Evolutionary conservation across 2,888 invertebrate species (phyloP), one percentile per base, ranked within the genome.

Genomic region (Pseudanteris insignis): DNA sequence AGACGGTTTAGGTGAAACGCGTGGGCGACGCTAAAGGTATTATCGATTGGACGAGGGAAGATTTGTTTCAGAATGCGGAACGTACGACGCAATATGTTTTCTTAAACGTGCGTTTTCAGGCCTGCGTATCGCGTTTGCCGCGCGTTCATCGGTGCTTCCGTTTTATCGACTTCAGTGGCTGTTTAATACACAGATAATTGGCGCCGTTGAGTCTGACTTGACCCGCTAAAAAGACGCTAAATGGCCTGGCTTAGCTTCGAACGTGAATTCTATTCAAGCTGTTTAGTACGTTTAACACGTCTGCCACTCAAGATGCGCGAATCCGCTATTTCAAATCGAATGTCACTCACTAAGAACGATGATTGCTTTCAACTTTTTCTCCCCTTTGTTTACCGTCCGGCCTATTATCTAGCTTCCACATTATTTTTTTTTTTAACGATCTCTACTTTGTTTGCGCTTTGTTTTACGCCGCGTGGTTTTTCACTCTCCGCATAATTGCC

Each of bases 171-270:
- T 46, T 29, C 51, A n/a, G n/a, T 33, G 55, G 48, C 64, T 64
- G 66, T 69, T 68, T 65, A 67, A 65, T 67, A 64, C 59, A 65
- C 63, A 66, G 63, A 68, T 68, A 69, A 68, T 65, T 47, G 67
- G 43, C 46, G 54, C 44, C 47, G 63, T n/a, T n/a, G n/a, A 53
- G 60, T 55, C 58, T 64, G 63, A n/a, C n/a, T 65, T 59, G 62
- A 54, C 48, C 57, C 51, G 55, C 62, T 63, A 58, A 63, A 58
- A 48, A 63, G 53, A 37, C 63, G 57, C 48, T 53, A 53, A 63
- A 63, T 63, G 58, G 51, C 48, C 58, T 53, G 32, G 41, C 51
- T 43, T 55, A 53, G 53, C 53, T 48, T 53, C 21, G 44, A 43
- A 38, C 57, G 51, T 43, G 44, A 48, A 63, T 63, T 53, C 57